phyloP scores from a whole-genome alignment of 2,888 invertebrate genomes.

The Heliconius cydno region DNA sequence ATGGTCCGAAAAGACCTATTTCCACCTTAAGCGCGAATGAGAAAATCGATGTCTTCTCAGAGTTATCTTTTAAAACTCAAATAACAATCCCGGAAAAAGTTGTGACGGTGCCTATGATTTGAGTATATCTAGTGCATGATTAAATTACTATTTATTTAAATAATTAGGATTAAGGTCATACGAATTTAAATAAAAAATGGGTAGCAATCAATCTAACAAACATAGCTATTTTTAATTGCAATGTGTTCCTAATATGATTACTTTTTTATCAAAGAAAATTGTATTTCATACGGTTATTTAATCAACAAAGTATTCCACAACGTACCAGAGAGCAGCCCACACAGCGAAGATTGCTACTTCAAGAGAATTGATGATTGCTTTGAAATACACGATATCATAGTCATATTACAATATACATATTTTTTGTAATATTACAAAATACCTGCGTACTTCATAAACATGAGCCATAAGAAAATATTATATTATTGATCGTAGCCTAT shows the following conservation, averaged over 20 bases:
- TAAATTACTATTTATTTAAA: not conserved
- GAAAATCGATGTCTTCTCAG: constrained; percentile 57
- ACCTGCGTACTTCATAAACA: not conserved
- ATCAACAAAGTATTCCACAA: not conserved
- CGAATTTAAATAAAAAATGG: not conserved
- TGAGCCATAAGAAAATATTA: too few species aligned
- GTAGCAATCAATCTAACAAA: too few species aligned
- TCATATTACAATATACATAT: not conserved
- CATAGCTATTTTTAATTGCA: not conserved
- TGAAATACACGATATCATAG: not conserved
- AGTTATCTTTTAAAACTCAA: constrained; percentile 39
- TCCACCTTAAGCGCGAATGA: constrained; percentile 61
- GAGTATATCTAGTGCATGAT: not conserved
- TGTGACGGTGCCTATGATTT: not conserved
- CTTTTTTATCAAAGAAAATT: not conserved
- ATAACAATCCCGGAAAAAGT: not conserved
- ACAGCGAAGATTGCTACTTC: not conserved
- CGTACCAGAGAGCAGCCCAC: not conserved
- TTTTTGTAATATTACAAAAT: not conserved
- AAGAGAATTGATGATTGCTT: not conserved
- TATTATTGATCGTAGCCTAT: too few species aligned
- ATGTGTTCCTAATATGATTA: not conserved
- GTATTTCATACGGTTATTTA: not conserved
- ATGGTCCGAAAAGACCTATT: constrained; percentile 68
- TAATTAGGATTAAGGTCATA: not conserved